These are phyloP conservation scores for Heliconius hewitsoni DNA, from an alignment of 1,140 invertebrate genomes.

Conservation along the genomic window DNA sequence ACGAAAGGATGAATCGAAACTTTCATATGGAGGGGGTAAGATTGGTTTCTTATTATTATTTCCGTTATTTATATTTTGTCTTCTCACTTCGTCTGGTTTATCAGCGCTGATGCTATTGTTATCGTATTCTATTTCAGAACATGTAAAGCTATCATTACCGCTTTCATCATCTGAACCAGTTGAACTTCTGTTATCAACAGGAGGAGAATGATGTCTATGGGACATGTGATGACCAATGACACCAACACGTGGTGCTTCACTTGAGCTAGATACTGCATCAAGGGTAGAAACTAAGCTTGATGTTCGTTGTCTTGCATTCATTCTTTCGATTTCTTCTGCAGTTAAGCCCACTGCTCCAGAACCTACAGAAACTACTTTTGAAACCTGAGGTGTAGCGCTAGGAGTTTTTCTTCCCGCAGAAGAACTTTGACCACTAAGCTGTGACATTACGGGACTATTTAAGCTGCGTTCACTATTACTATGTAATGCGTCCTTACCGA, in stretches of 20 bases:
- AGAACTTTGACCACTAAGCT: slow-evolving; percentile 91
- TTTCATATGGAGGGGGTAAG: slow-evolving; percentile 90
- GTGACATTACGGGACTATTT: slow-evolving; percentile 95
- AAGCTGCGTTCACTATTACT: slow-evolving; percentile 94
- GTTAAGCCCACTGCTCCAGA: slow-evolving; percentile 90
- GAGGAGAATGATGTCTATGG: slow-evolving; percentile 86
- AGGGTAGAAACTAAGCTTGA: slow-evolving; percentile 95
- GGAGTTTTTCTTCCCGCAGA: slow-evolving; percentile 86
- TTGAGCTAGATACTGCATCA: slow-evolving; percentile 95
- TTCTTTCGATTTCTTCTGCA: slow-evolving; percentile 94
- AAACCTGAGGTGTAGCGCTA: slow-evolving; percentile 83
- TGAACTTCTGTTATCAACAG: slow-evolving; percentile 88
- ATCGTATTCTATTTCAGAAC: slow-evolving; percentile 98
- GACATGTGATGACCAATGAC: slow-evolving; percentile 84
- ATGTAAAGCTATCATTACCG: slow-evolving; percentile 98
- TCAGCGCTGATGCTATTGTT: slow-evolving; percentile 91
- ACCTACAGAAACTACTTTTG: slow-evolving; percentile 82
- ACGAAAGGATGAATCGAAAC: slow-evolving; percentile 95
- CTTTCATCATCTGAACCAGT: slow-evolving; percentile 95
- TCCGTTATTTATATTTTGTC: slow-evolving; percentile 82
- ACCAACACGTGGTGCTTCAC: slow-evolving; percentile 88
- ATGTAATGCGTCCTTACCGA: slow-evolving; percentile 90
- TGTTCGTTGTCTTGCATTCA: slow-evolving; percentile 92
- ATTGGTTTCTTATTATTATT: slow-evolving; percentile 84
- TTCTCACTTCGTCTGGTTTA: slow-evolving; percentile 86